Evolutionary conservation across 2,888 invertebrate species (phyloP), one percentile per base, ranked within the genome.

Genomic region (Orthosia cruda): DNA sequence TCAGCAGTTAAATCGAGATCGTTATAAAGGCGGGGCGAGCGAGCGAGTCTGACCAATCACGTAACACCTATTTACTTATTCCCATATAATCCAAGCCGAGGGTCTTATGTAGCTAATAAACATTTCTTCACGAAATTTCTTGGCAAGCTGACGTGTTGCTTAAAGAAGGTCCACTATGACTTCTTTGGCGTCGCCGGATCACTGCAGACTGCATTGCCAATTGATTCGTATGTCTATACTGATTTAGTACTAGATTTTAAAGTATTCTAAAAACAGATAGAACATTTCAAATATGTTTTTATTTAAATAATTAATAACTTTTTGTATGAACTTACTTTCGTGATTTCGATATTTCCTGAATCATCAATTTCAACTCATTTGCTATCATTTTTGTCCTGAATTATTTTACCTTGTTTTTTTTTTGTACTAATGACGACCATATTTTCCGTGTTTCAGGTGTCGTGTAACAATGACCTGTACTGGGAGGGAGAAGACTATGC

Each of bases 401-500:
- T 40, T 40, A 40, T 40, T 40, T 40, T 1, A 40, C 0, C 9
- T 40, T 40, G 40, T 40, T 9, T 55, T 13, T 9, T 55, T 13
- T 59, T n/a, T 15, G n/a, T 45, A 40, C 7, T 40, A 45, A n/a
- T 45, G 15, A 9, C 7, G 3, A 18, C 15, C 9, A 20, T n/a
- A 20, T 77, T 64, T 55, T 0, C 0, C 32, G 12, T 32, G 54
- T 95, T 95, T 40, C 93, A 96, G 96, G 92, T 90, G 62, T 89
- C 91, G 52, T 82, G 86, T n/a, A 91, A 91, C 0, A 95, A 92
- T 68, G 96, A 96, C 71, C 81, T 96, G 15, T 96, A 95, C 79
- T 94, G 92, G 94, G 96, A 96, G 78, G 95, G 94, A 5, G 95
- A 96, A 26, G 94, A 95, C 76, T 94, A 95, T 4, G 88, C 91